Conservation (phyloP, 1,140 invertebrate genomes). For the Plectus sambesii region DNA sequence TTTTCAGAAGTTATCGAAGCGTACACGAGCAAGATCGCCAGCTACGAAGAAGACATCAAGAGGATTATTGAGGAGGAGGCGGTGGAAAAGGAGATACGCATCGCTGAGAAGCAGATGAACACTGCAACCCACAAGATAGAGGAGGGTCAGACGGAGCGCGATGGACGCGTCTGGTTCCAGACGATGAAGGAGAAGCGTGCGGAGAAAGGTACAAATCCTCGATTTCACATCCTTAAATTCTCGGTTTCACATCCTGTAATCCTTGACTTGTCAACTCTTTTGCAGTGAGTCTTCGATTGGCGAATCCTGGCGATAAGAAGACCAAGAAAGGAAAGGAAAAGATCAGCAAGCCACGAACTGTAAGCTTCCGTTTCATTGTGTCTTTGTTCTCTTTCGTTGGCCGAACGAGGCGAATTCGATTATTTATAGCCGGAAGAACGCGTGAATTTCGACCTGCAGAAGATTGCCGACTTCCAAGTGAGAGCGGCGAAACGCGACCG, state of each 20-base stretch:
- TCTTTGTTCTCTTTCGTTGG: background rate
- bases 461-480: slow-evolving; percentile 29
- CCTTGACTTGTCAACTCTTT: slow-evolving; percentile 5
- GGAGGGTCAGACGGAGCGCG: slow-evolving; percentile 46
- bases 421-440: slow-evolving; percentile 27
- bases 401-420: background rate
- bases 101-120: slow-evolving; percentile 70
- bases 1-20: slow-evolving; percentile 68
- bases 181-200: slow-evolving; percentile 44
- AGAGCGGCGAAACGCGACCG: slow-evolving; percentile 25
- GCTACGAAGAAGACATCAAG: slow-evolving; percentile 64
- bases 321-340: slow-evolving; percentile 25
- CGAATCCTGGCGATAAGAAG: slow-evolving; percentile 14
- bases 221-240: background rate
- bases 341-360: slow-evolving; percentile 9
- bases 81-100: slow-evolving; percentile 66
- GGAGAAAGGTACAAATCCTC: slow-evolving; percentile 15
- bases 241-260: background rate
- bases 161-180: slow-evolving; percentile 72
- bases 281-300: slow-evolving; percentile 13
- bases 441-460: slow-evolving; percentile 13
- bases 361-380: too few species aligned
- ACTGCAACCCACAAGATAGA: slow-evolving; percentile 63
- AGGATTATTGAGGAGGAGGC: slow-evolving; percentile 70
- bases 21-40: slow-evolving; percentile 62